Base-by-base conservation (phyloP, 1,140 invertebrate genomes). In the Drosophila parvula region DNA sequence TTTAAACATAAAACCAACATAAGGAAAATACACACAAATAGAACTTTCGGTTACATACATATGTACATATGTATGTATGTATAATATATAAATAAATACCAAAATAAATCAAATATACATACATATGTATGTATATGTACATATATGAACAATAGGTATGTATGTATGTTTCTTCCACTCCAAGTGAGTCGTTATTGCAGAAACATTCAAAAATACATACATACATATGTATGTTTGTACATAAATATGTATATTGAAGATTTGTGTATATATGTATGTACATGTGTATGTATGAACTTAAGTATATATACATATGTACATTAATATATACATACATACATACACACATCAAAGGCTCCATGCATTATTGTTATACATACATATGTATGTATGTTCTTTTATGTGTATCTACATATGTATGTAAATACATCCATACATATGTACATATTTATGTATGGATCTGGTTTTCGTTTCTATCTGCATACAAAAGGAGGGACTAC, bases 11-110 rank as follows among this genome's bases (percentile, higher is more conserved):
- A 47, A 41, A 38, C 48, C 28, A 51, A 76, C 18, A 59, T 50
- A 71, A 55, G 56, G 43, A 27, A 45, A 55, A 59, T 43, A 47
- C 27, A 50, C 38, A 60, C 32, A 78, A 62, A 79, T 79, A 79
- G 67, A 79, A 73, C 74, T 63, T 22, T 16, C 36, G 11, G 34
- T 50, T 51, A 27, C 36, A 65, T 48, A 22, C 41, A 44, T 48
- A 48, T 22, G 3, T 22, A 22, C 3, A 22, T 22, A 22, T 22
- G 3, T 18, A 43, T 43, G 18, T 28, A n/a, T 53, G 22, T 61
- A 36, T 41, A 58, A 48, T 45, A 77, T 32, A 69, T 41, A 60
- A 41, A 69, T 14, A 55, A 50, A 48, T 55, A 40, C 30, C 34
- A 28, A 30, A 60, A 44, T 27, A 59, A 30, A 41, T 57, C 18